A percentile compares a stretch with the other conserved stretches of the same genome.
phyloP scores from a whole-genome alignment of 2,113 vertebrate species.

The Meriones unguiculatus region DNA sequence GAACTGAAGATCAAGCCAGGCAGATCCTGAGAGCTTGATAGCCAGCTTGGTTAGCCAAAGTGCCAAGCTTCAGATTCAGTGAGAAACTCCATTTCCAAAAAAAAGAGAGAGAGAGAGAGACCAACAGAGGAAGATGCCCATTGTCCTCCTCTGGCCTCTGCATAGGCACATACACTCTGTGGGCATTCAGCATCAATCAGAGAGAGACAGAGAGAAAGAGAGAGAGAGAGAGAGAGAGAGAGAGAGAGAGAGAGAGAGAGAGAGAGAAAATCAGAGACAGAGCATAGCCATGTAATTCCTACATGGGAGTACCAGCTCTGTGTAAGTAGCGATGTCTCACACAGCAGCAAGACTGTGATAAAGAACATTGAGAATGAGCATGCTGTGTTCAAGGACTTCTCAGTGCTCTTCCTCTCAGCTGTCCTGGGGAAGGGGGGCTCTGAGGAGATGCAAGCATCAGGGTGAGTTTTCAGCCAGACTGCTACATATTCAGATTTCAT shows the following conservation, averaged over 20 bases:
- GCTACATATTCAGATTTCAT: neutral
- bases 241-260: neutral
- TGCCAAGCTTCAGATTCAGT: too few species aligned
- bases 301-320: too few species aligned
- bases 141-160: neutral
- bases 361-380: neutral
- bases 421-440: accelerated
- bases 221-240: neutral
- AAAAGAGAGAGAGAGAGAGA: neutral
- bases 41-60: neutral
- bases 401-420: too few species aligned
- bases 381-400: accelerated
- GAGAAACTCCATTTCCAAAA: neutral
- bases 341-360: neutral
- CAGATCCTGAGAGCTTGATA: neutral
- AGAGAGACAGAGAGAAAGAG: too few species aligned
- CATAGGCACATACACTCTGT: neutral
- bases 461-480: neutral
- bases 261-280: neutral
- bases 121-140: neutral
- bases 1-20: neutral
- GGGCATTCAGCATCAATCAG: too few species aligned
- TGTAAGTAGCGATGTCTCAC: too few species aligned
- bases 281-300: neutral
- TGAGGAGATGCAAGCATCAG: neutral